Conservation (phyloP, 2,888 invertebrate genomes). For the Gymnoscelis rufifasciata region DNA sequence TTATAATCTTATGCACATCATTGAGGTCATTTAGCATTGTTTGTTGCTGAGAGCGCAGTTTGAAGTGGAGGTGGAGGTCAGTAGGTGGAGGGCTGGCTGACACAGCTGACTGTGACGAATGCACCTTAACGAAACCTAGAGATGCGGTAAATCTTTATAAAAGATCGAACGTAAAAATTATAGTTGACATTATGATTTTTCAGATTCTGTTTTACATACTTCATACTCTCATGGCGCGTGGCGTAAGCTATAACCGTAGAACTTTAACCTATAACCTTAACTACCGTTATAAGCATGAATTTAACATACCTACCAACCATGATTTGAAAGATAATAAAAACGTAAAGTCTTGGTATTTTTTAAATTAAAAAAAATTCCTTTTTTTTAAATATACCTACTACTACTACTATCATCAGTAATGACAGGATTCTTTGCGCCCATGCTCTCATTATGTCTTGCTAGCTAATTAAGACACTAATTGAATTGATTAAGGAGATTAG, state of each 20-base stretch:
- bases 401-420: not conserved
- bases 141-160: not conserved
- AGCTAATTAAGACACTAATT: conserved; percentile 22
- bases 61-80: conserved; percentile 47
- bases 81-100: conserved; percentile 28
- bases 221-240: no score
- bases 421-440: not conserved
- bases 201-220: no score
- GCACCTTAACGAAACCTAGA: conserved; percentile 1
- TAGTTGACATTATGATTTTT: no score
- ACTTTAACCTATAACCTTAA: no score
- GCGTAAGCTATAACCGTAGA: no score
- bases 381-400: not conserved
- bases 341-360: no score
- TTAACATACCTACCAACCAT: no score
- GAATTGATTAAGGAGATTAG: conserved; percentile 20
- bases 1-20: conserved; percentile 24
- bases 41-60: conserved; percentile 49
- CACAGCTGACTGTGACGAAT: conserved; percentile 22
- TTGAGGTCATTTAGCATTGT: conserved; percentile 52
- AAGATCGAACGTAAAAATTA: no score
- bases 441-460: not conserved
- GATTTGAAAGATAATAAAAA: no score
- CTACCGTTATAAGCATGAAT: no score
- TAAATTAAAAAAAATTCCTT: no score